Conservation (phyloP, 64 coral and sea anemone species). For the Pocillopora verrucosa region DNA sequence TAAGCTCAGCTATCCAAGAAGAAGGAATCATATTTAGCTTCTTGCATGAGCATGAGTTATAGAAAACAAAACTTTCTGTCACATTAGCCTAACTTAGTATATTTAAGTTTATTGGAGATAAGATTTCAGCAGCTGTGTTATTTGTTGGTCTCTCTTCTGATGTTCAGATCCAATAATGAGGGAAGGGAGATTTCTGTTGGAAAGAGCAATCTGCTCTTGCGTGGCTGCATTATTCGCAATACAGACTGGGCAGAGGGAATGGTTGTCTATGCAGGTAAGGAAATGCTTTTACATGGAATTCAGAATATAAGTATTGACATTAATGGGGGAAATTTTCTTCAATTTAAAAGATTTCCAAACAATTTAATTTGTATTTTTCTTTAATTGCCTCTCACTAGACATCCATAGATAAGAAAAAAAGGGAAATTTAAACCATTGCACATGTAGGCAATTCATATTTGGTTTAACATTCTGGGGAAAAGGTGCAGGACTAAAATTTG, state of each 20-base stretch:
- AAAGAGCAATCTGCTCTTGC: conserved; percentile 90
- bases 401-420: no score
- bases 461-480: no score
- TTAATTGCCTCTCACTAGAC: no score
- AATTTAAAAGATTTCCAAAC: not conserved
- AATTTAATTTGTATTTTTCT: not conserved
- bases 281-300: not conserved
- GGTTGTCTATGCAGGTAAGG: conserved; percentile 96
- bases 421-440: no score
- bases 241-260: conserved; percentile 89
- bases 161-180: not conserved
- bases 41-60: not conserved
- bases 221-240: conserved; percentile 94
- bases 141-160: not conserved
- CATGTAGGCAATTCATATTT: no score
- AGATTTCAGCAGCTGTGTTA: not conserved
- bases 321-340: not conserved
- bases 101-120: not conserved
- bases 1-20: no score
- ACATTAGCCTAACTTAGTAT: not conserved
- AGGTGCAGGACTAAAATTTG: no score
- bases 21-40: no score
- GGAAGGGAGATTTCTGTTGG: conserved; percentile 69
- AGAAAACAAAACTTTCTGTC: not conserved
- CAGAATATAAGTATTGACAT: not conserved